phyloP scores from a whole-genome alignment of 2,113 vertebrate species.

The Anarhynchus alexandrinus region DNA sequence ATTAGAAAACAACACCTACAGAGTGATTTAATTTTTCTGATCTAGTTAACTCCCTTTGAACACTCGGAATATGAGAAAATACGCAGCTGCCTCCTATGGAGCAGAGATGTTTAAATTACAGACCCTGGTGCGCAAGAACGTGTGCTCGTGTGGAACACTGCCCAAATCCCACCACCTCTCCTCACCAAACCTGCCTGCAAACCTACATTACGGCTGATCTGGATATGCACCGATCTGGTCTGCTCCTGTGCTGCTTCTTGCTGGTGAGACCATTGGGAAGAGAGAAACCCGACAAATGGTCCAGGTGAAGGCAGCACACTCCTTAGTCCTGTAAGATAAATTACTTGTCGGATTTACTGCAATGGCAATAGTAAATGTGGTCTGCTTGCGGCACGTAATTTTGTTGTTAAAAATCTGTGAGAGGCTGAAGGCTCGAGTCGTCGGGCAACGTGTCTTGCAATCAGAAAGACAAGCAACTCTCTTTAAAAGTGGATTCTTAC shows the following conservation, averaged over 20 bases:
- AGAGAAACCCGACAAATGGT: background rate
- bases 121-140: background rate
- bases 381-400: rapidly evolving
- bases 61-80: background rate
- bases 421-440: background rate
- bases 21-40: background rate
- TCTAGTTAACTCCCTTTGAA: background rate
- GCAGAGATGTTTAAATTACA: background rate
- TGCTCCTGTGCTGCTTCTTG: background rate
- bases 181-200: background rate
- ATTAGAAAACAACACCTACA: background rate
- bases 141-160: background rate
- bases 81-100: background rate
- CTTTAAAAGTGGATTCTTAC: background rate
- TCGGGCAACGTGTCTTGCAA: background rate
- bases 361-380: background rate
- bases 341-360: background rate
- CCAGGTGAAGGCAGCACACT: background rate
- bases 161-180: background rate
- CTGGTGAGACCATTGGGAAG: rapidly evolving
- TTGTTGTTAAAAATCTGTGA: background rate
- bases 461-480: background rate
- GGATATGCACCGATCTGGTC: background rate
- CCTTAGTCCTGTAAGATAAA: background rate
- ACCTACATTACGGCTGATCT: rapidly evolving